These are phyloP conservation scores for Xiphias gladius DNA, from an alignment of 2,113 vertebrate genomes.

Conservation along the genomic window DNA sequence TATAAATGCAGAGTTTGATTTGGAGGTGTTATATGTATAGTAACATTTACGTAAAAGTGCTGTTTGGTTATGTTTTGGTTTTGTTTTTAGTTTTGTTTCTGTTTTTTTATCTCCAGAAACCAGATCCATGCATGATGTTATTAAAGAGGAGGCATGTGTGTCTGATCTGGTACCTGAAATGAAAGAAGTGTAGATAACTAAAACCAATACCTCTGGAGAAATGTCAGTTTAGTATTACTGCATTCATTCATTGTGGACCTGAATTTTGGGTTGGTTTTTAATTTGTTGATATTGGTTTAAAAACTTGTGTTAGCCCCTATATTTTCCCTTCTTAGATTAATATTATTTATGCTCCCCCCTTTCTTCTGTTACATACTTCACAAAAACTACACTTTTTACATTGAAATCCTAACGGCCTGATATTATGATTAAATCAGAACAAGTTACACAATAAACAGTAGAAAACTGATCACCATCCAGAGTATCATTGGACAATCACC, in stretches of 20 bases:
- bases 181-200: conserved; percentile 72
- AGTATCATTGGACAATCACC: conserved; percentile 71
- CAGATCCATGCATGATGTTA: conserved; percentile 76
- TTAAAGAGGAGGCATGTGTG: conserved; percentile 59
- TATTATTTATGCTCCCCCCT: conserved; percentile 6
- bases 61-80: conserved; percentile 62
- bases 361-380: conserved; percentile 32
- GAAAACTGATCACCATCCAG: conserved; percentile 36
- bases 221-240: conserved; percentile 46
- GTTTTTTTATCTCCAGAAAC: conserved; percentile 69
- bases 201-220: conserved; percentile 56
- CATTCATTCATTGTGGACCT: conserved; percentile 32
- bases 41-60: conserved; percentile 81
- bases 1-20: conserved; percentile 74
- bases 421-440: conserved; percentile 1
- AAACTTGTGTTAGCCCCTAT: conserved; percentile 1
- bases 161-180: conserved; percentile 64
- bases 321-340: conserved; percentile 32
- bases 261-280: conserved; percentile 44
- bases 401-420: conserved; percentile 16
- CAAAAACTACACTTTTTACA: conserved; percentile 21
- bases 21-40: conserved; percentile 70
- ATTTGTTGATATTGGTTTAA: conserved; percentile 43
- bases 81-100: conserved; percentile 63
- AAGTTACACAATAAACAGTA: conserved; percentile 25